These are phyloP conservation scores for Hoplostethus atlanticus DNA, from an alignment of 2,797 vertebrate species.

Conservation along the genomic window DNA sequence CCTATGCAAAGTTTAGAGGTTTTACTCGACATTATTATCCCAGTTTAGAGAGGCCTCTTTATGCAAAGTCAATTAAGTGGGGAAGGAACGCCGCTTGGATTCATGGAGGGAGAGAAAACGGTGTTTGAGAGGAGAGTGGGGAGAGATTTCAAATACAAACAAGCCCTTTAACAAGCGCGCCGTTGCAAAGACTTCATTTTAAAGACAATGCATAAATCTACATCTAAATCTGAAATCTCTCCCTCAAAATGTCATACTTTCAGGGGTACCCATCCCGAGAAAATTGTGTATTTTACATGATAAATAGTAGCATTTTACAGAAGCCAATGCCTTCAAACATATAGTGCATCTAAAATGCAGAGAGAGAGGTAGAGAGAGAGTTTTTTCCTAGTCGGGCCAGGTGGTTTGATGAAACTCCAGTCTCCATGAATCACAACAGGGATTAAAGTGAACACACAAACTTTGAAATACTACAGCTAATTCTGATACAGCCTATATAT, in stretches of 20 bases:
- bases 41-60: constrained; percentile 63
- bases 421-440: constrained; percentile 1
- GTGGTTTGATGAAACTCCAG: background rate
- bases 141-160: constrained; percentile 65
- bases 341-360: constrained; percentile 30
- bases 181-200: constrained; percentile 72
- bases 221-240: constrained; percentile 77
- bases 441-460: too few relatives aligned
- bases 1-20: constrained; percentile 68
- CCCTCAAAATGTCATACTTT: constrained; percentile 67
- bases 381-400: constrained; percentile 8
- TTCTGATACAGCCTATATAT: too few relatives aligned
- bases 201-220: constrained; percentile 84
- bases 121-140: constrained; percentile 24
- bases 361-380: constrained; percentile 6
- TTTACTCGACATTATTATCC: constrained; percentile 69
- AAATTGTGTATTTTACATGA: constrained; percentile 76
- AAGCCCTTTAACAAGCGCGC: constrained; percentile 69
- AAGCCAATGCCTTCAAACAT: constrained; percentile 38
- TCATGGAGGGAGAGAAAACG: constrained; percentile 38
- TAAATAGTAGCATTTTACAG: constrained; percentile 65
- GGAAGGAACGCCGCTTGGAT: constrained; percentile 32
- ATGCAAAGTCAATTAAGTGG: constrained; percentile 70
- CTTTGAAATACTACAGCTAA: too few relatives aligned
- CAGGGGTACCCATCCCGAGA: constrained; percentile 54